phyloP scores from a whole-genome alignment of 2,113 vertebrate species.

The Aspidoscelis tigris region DNA sequence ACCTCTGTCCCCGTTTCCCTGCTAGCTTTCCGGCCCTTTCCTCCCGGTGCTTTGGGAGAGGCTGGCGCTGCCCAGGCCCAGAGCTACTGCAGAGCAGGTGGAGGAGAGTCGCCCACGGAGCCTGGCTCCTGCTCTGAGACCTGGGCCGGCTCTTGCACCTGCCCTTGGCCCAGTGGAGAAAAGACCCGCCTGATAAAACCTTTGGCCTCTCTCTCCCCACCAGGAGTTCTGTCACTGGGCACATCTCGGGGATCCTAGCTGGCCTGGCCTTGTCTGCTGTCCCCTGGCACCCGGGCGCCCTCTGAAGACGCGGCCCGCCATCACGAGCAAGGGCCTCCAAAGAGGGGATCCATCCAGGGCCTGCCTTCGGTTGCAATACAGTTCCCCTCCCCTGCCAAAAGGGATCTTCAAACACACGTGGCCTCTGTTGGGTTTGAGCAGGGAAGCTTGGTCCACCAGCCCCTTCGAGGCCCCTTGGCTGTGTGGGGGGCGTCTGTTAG shows the following conservation, averaged over 20 bases:
- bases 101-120: too few species aligned
- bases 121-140: too few species aligned
- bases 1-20: too few species aligned
- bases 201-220: neutral
- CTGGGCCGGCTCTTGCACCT: neutral
- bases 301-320: neutral
- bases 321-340: neutral
- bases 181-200: too few species aligned
- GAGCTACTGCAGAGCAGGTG: too few species aligned
- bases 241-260: slow-evolving; percentile 14
- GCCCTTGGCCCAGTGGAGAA: too few species aligned
- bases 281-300: too few species aligned
- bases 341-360: neutral
- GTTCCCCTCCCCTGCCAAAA: neutral
- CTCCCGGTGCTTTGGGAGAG: too few species aligned
- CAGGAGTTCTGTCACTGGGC: slow-evolving; percentile 21
- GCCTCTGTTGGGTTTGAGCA: neutral
- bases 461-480: neutral
- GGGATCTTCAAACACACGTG: neutral
- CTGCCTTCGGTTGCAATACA: neutral
- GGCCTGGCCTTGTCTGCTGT: neutral
- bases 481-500: too few species aligned
- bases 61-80: too few species aligned
- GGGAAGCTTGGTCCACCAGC: neutral
- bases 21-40: too few species aligned